Percentiles rank a stretch among this genome's conserved stretches.
Evolutionary conservation across 2,113 vertebrate species (phyloP).

Genomic region (Lepus europaeus): DNA sequence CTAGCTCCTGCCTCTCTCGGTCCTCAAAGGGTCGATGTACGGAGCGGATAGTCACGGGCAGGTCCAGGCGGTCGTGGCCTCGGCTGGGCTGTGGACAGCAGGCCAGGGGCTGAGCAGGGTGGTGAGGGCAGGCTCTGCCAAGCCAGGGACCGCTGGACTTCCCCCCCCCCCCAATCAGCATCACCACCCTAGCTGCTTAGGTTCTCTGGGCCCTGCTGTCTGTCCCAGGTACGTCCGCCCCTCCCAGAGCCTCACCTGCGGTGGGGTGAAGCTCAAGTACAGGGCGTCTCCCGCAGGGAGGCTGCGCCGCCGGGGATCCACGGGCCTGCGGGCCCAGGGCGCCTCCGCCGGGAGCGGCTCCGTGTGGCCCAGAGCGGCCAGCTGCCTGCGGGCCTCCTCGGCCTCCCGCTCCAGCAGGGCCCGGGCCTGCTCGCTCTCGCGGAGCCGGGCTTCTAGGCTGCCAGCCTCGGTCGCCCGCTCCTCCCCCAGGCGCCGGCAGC

Average conservation of each 20-base stretch:
- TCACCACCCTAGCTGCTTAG: not conserved
- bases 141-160: not conserved
- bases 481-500: conserved; percentile 87
- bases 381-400: conserved; percentile 87
- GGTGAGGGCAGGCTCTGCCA: not conserved
- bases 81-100: conserved; percentile 59
- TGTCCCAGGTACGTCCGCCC: too few species aligned
- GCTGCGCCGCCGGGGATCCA: conserved; percentile 85
- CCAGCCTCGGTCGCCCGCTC: conserved; percentile 82
- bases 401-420: conserved; percentile 88
- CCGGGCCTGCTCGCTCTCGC: conserved; percentile 91
- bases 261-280: conserved; percentile 85
- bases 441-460: conserved; percentile 89
- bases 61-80: conserved; percentile 71
- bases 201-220: not conserved
- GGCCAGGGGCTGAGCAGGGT: not conserved
- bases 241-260: conserved; percentile 52
- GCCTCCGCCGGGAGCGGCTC: conserved; percentile 77
- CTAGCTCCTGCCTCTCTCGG: conserved; percentile 81
- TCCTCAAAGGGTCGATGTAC: conserved; percentile 80
- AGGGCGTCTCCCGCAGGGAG: conserved; percentile 86
- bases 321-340: conserved; percentile 71
- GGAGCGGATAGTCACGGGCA: conserved; percentile 75
- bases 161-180: not conserved
- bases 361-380: conserved; percentile 84